Conservation (phyloP, 1,140 invertebrate species). For the Planococcus citri region DNA sequence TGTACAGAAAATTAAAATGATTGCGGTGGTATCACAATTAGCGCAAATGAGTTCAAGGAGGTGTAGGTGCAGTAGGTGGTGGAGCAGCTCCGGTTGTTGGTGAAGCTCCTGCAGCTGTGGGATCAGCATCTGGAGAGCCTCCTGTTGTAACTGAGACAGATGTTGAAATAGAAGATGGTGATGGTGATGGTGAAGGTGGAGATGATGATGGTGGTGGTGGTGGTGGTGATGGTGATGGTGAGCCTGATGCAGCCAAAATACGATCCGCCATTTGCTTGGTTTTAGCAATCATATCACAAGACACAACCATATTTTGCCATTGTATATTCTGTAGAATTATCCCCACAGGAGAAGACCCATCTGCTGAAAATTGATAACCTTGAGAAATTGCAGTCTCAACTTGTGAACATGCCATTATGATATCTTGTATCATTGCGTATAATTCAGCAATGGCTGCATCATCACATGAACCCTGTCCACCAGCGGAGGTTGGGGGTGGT, state of each 20-base stretch:
- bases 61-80: too few species aligned
- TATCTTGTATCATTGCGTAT: neutral
- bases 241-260: neutral
- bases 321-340: neutral
- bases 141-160: too few species aligned
- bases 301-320: neutral
- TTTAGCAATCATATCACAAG: neutral
- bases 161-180: too few species aligned
- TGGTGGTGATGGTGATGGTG: neutral
- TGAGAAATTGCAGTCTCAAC: neutral
- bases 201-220: neutral
- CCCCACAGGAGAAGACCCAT: neutral
- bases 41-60: too few species aligned
- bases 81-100: too few species aligned
- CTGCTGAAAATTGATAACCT: neutral
- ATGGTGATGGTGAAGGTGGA: neutral
- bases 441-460: neutral
- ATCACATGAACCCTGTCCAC: neutral
- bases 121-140: too few species aligned
- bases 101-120: too few species aligned
- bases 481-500: too few species aligned
- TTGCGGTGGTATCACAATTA: too few species aligned
- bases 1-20: too few species aligned
- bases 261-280: neutral
- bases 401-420: neutral